These are phyloP conservation scores for Pholis gunnellus DNA, from an alignment of 2,113 vertebrate species.

Conservation along the genomic window DNA sequence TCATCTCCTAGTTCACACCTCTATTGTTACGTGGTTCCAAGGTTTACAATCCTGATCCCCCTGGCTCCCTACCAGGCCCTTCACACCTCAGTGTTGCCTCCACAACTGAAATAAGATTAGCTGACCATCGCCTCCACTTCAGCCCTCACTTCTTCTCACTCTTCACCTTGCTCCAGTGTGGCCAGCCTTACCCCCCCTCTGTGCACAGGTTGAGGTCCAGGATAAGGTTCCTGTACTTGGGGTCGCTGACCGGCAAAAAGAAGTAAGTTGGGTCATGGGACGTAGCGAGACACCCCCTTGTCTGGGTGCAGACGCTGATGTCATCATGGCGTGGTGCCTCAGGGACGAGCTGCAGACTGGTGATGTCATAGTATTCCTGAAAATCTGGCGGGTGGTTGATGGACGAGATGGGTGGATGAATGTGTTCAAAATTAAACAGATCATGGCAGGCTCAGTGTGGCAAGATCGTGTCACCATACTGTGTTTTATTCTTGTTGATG, in stretches of 20 bases:
- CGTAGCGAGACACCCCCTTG: conserved; percentile 49
- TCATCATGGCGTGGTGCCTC: conserved; percentile 64
- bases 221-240: conserved; percentile 45
- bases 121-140: conserved; percentile 6
- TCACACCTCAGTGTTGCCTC: conserved; percentile 74
- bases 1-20: conserved; percentile 60
- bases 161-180: conserved; percentile 38
- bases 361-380: conserved; percentile 66
- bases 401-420: background rate
- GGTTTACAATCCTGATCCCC: conserved; percentile 61
- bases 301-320: conserved; percentile 64
- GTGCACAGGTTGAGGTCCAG: conserved; percentile 25
- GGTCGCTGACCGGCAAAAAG: conserved; percentile 43
- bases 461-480: background rate
- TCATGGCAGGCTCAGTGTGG: background rate
- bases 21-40: conserved; percentile 63
- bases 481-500: background rate
- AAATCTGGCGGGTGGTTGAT: conserved; percentile 31
- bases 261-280: conserved; percentile 44
- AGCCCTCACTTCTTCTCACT: conserved; percentile 17
- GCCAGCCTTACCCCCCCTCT: conserved; percentile 2
- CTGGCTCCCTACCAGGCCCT: conserved; percentile 51
- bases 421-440: conserved; percentile 20
- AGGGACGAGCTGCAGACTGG: conserved; percentile 48
- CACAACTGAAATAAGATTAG: conserved; percentile 57